A percentile compares a stretch with the other conserved stretches of the same genome.
phyloP scores from a whole-genome alignment of 2,888 invertebrate genomes.

The Pogonocherus hispidulus region DNA sequence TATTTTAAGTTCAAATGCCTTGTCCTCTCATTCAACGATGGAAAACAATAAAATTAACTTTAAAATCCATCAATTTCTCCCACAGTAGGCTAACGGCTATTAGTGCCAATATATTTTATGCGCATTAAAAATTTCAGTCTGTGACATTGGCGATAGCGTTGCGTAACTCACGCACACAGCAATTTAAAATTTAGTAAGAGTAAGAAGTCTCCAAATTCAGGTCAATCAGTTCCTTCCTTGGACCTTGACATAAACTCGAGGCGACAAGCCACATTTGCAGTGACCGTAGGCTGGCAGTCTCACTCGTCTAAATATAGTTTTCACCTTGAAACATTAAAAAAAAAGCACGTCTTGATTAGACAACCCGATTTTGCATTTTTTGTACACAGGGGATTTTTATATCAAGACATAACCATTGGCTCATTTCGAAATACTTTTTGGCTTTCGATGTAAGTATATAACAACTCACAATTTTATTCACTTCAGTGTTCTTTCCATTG shows the following conservation, averaged over 20 bases:
- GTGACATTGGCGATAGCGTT: slow-evolving; percentile 6
- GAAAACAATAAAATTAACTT: too few relatives aligned
- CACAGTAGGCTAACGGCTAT: too few relatives aligned
- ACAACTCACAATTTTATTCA: too few relatives aligned
- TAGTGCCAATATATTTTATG: neutral
- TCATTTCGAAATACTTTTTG: too few relatives aligned
- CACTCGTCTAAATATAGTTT: slow-evolving; percentile 17
- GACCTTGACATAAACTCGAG: slow-evolving; percentile 57
- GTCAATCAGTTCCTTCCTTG: slow-evolving; percentile 61
- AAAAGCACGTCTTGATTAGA: slow-evolving; percentile 1
- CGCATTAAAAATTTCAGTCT: neutral
- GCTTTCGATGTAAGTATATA: too few relatives aligned
- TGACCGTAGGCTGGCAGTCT: slow-evolving; percentile 11
- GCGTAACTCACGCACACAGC: slow-evolving; percentile 24
- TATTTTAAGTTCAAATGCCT: too few relatives aligned
- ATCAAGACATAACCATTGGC: too few relatives aligned
- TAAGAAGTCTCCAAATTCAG: slow-evolving; percentile 48
- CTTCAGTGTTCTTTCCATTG: too few relatives aligned
- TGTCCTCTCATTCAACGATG: too few relatives aligned
- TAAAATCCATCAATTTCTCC: too few relatives aligned
- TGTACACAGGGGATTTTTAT: too few relatives aligned
- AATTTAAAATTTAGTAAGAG: slow-evolving; percentile 30
- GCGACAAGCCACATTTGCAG: slow-evolving; percentile 20
- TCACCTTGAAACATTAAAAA: slow-evolving; percentile 18
- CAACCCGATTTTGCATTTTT: neutral